Evolutionary conservation across 2,113 vertebrate species (phyloP), one percentile per base, ranked within the genome.

Genomic region (Carollia perspicillata): DNA sequence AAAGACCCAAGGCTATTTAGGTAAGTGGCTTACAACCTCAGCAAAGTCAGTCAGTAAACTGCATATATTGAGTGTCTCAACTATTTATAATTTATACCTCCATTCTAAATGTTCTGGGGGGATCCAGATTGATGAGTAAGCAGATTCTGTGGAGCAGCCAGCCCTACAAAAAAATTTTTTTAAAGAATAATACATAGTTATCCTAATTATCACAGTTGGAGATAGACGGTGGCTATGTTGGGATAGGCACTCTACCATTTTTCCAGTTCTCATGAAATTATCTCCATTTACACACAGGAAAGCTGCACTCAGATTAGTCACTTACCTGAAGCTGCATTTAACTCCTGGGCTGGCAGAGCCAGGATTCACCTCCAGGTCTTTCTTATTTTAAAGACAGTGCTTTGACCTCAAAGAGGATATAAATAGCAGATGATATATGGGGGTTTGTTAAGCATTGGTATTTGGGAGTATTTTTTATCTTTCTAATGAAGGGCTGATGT

Each of bases 1-100:
- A 98, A 99, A 99, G 97, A 99, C 98, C 10, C 99, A 99, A 97
- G 98, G 98, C 66, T 99, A 99, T 86, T 97, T 99, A 14, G 98
- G 99, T 99, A 94, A 98, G 99, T 97, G 33, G 0, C 3, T 58
- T 16, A 51, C 44, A 78, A 5, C 33, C 85, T 55, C 42, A 53
- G n/a, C 68, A 91, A 71, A 37, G 75, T 51, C 71, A 69, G 49
- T 78, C 17, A 44, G 33, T 49, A 83, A 75, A 60, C 35, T 35
- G 5, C 51, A 17, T 18, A 6, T 88, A 42, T 17, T 84, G 51
- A 37, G 8, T 28, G 3, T 84, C 74, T 87, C 30, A 47, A 7
- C 23, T 78, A 14, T 63, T 89, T 20, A 71, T 68, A 30, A 66
- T 92, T 60, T 93, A 47, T 63, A 95, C 71, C 13, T 16, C 44